These are phyloP conservation scores for Rutpela maculata DNA, from an alignment of 2,888 invertebrate genomes.

Conservation along the genomic window DNA sequence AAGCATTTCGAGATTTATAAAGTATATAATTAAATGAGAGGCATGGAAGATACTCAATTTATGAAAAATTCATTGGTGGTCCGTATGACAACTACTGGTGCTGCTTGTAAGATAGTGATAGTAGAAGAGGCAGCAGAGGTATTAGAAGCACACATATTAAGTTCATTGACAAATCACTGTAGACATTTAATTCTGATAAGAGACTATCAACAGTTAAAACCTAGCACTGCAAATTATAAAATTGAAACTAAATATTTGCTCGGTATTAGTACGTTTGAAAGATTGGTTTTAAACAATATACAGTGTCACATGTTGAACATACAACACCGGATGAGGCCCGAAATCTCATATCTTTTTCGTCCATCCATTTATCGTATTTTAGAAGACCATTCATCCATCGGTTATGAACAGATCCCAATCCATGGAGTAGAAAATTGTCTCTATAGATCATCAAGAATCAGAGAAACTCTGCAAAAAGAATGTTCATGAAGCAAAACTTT, in stretches of 20 bases:
- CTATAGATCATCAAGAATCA: constrained; percentile 78
- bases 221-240: constrained; percentile 82
- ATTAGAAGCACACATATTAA: constrained; percentile 88
- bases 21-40: constrained; percentile 75
- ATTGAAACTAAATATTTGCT: constrained; percentile 81
- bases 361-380: constrained; percentile 82
- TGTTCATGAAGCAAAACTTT: constrained; percentile 79
- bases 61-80: constrained; percentile 78
- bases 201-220: constrained; percentile 78
- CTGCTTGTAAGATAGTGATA: constrained; percentile 83
- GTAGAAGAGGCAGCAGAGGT: constrained; percentile 95
- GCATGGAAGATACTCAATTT: too few relatives aligned
- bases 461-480: constrained; percentile 79
- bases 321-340: constrained; percentile 87
- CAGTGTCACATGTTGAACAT: constrained; percentile 72
- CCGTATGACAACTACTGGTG: constrained; percentile 87
- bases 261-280: constrained; percentile 86
- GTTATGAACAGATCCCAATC: constrained; percentile 78
- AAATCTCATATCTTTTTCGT: constrained; percentile 78
- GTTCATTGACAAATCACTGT: constrained; percentile 82
- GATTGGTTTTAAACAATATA: constrained; percentile 80
- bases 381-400: constrained; percentile 77
- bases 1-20: constrained; percentile 58
- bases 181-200: constrained; percentile 84
- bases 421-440: constrained; percentile 79